Base-by-base conservation (phyloP, 2,797 vertebrate species). In the Rhadinocentrus ornatus region DNA sequence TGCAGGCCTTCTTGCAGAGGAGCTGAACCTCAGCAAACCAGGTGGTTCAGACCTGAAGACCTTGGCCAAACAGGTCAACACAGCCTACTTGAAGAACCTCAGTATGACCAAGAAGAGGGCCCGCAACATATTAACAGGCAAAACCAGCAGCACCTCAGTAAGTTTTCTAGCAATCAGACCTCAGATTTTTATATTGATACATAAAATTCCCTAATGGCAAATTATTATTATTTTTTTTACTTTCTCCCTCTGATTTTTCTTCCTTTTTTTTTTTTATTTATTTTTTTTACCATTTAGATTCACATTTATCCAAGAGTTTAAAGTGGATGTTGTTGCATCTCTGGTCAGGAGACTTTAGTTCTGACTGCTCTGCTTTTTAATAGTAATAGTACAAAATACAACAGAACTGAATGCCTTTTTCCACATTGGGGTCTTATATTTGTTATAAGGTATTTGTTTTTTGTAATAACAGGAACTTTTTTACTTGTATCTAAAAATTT, bases 91-190 rank as follows among this genome's bases (percentile, higher is more conserved):
- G 93, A 98, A 96, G 89, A 99, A 97, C 91, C 97, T 99, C 90
- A 96, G 95, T 79, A 98, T 99, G 97, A 99, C 98, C 92, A 99
- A 99, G 95, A 99, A 97, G 93, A 98, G 97, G 90, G 98, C 98
- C 68, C 96, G 97, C 62, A 96, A 95, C 89, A 99, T 99, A 91
- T 93, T 99, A 86, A 97, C 94, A 0, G 98, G 98, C 84, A 99
- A 97, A 93, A 96, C 96, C 89, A 96, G 94, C 94, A 95, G 96
- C 93, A 96, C 94, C 3, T 94, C 97, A 81, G 98, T 99, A 95
- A 13, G 75, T 2, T 67, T 27, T 31, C 1, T 61, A 48, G 31
- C 46, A 26, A 20, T 22, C 57, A 0, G 2, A 27, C 1, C 35
- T 32, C 18, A 0, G 9, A 11, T 48, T 44, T 44, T 10, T 22